Percentiles rank a stretch among this genome's conserved stretches.
These are phyloP conservation scores for Ailuropoda melanoleuca DNA, from an alignment of 2,113 vertebrate species.

Conservation along the genomic window DNA sequence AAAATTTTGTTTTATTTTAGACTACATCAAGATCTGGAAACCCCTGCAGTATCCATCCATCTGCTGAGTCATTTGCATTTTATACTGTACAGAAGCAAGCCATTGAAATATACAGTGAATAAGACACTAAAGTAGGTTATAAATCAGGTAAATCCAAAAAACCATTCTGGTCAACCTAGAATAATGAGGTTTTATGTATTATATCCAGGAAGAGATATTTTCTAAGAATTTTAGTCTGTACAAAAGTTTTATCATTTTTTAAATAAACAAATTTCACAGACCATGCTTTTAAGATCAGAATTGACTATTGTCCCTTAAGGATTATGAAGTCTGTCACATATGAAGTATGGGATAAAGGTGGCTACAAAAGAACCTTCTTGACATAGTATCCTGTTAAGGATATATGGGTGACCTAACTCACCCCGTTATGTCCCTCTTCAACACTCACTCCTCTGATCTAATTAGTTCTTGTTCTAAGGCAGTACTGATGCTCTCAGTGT, in stretches of 20 bases:
- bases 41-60: conserved; percentile 33
- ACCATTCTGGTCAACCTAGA: not conserved
- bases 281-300: not conserved
- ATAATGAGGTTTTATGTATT: not conserved
- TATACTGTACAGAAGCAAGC: not conserved
- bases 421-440: not conserved
- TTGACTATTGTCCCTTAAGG: not conserved
- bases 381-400: not conserved
- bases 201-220: not conserved
- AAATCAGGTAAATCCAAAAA: conserved; percentile 43
- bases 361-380: not conserved
- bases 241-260: conserved; percentile 3
- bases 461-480: not conserved
- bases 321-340: not conserved
- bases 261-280: not conserved
- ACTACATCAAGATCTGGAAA: conserved; percentile 27
- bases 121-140: conserved; percentile 27
- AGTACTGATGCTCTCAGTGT: not conserved
- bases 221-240: not conserved
- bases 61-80: conserved; percentile 34
- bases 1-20: conserved; percentile 56
- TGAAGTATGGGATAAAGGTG: not conserved
- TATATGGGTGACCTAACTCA: not conserved
- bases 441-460: not conserved
- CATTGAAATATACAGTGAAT: conserved; percentile 14